Evolutionary conservation across 2,113 vertebrate species (phyloP), one percentile per base, ranked within the genome.

Genomic region (Romanogobio albipinnatus): DNA sequence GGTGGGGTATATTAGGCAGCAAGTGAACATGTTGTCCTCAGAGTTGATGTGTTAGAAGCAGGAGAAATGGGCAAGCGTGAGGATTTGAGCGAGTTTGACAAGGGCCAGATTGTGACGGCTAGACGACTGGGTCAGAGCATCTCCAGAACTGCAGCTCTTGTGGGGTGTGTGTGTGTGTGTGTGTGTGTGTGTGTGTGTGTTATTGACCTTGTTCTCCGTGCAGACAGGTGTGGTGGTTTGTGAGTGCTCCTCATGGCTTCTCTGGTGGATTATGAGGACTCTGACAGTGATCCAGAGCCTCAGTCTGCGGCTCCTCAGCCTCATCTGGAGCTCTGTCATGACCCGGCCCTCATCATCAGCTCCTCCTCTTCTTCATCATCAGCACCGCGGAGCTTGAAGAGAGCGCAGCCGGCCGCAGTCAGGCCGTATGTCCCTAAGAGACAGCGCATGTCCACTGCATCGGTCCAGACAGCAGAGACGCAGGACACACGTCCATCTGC

Each of bases 221-320:
- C 53, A 56, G 53, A 56, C 6, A 5, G 24, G 3, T 59, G 14
- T 39, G 13, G 53, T 43, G 14, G 51, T 61, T 14, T 24, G 45
- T 26, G 43, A 71, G 19, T 22, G 51, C 19, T 79, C 19, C 87
- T 79, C 82, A 97, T 99, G 98, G 94, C 92, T 81, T 96, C 96
- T 0, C 88, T 99, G 87, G 98, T 99, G 90, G 95, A 95, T 53
- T 99, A 99, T 84, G 97, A 98, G 3, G 96, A 98, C 81, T 99
- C 98, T 3, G 97, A 96, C 83, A 94, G 95, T 1, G 97, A 97
- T 76, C 47, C n/a, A 36, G 61, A 51, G 2, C 4, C 2, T 39
- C 29, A 22, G 9, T 24, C 56, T 62, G 36, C 17, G 4, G 19
- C 29, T 33, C 26, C 26, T 56, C 53, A 22, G 7, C 53, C 53